These are phyloP conservation scores for Orientallactaga bullata DNA, from an alignment of 2,113 vertebrate genomes.

Conservation along the genomic window DNA sequence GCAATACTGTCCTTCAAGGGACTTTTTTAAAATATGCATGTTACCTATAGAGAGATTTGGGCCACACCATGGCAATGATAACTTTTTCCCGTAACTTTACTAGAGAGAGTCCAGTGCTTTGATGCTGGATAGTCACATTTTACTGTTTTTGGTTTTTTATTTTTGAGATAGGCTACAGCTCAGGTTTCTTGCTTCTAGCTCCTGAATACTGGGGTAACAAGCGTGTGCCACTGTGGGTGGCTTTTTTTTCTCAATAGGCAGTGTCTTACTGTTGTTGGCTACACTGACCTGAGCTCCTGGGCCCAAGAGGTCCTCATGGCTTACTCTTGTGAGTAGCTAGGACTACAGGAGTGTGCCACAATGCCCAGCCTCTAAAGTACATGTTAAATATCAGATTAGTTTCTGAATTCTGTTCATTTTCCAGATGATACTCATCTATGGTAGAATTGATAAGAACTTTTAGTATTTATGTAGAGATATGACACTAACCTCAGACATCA, in stretches of 20 bases:
- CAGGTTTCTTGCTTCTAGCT: background rate
- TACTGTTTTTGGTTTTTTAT: background rate
- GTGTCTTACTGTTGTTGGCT: background rate
- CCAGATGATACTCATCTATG: constrained; percentile 12
- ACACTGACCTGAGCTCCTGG: background rate
- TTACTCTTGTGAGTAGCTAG: background rate
- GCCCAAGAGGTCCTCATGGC: background rate
- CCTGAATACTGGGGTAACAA: background rate
- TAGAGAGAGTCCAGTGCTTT: background rate
- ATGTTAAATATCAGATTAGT: constrained; percentile 20
- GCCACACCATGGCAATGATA: background rate
- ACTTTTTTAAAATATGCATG: background rate
- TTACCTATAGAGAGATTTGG: constrained; percentile 17
- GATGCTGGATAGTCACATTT: background rate
- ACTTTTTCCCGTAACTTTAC: background rate
- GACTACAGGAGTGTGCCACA: background rate
- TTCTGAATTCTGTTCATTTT: constrained; percentile 17
- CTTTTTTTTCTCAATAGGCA: background rate
- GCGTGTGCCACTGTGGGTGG: background rate
- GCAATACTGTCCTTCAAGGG: background rate
- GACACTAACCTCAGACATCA: background rate
- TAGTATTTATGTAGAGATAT: constrained; percentile 38
- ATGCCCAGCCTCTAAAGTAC: background rate
- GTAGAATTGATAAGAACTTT: constrained; percentile 47
- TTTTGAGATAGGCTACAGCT: background rate